Evolutionary conservation across 2,113 vertebrate species (phyloP), one percentile per base, ranked within the genome.

Genomic region (Silurus glanis): DNA sequence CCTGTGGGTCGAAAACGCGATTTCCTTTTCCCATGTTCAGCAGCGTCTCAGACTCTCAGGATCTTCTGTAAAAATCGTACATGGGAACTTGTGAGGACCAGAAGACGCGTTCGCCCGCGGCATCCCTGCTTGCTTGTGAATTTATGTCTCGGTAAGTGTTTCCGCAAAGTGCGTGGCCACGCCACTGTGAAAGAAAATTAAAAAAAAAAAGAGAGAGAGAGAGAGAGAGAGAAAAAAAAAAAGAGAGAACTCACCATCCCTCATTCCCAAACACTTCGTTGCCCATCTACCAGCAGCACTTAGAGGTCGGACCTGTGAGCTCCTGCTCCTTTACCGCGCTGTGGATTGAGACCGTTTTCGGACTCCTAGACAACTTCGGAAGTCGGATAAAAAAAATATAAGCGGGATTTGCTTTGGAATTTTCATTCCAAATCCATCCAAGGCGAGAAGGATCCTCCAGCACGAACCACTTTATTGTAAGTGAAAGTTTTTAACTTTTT

Each of bases 91-190:
- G 9, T 74, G 67, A 55, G 69, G 58, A 81, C 81, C 87, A 90
- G 86, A 85, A 87, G 83, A 87, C 76, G 82, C 83, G 87, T 90
- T 71, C 78, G 80, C 89, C 90, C 72, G 67, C 84, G 86, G 88
- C 89, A 89, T 78, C 90, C 90, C 87, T 88, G 80, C 78, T 87
- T 87, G 78, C 90, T 93, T 93, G 93, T 95, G 94, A 94, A 94
- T 92, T 95, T 94, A 94, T 95, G 94, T 94, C 91, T 94, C 91
- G 92, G 91, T 91, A 91, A 94, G 91, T 90, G 89, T 93, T 90
- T 92, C 91, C 92, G 89, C 93, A 95, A 37, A 91, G 94, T 92
- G 95, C 94, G 94, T 95, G 93, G 95, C 95, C 95, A 95, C 95
- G 93, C 88, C 91, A 56, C 66, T 56, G 89, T 83, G 0, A 19